Base-by-base conservation (phyloP, 2,797 vertebrate genomes). In the Liasis olivaceus region DNA sequence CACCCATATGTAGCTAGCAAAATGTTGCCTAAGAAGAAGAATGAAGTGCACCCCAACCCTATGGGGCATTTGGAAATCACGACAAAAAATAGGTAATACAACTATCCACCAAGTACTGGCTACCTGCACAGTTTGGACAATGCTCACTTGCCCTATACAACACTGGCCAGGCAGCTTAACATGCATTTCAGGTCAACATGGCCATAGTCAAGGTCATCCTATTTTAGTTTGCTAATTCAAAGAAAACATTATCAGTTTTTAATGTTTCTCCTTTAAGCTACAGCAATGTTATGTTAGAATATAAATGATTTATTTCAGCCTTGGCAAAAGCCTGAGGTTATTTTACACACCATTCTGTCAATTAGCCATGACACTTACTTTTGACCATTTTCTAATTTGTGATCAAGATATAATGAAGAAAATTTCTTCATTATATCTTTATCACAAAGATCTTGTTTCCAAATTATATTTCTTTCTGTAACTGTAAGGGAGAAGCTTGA, bases 401-500 rank as follows among this genome's bases (percentile, higher is more conserved):
- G 96, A 96, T 93, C 94, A 96, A 93, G 69, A 95, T 96, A 96
- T 96, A 97, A 98, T 98, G 98, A 98, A 98, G 98, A 98, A 97
- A 96, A 96, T 96, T 96, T 42, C 42, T 42, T 42, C 42, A 42
- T 42, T 42, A 42, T 42, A 42, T 42, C 42, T 42, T 42, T 42
- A 42, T 42, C 42, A 42, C 42, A 42, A 42, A 42, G 42, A 42
- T 42, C 42, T 42, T 42, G 42, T 98, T 98, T 98, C 98, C 97
- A 96, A 97, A 96, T 98, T 97, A 98, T 98, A 96, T 97, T 98
- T 97, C 97, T 98, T 97, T 98, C 97, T 96, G 97, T 97, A 96
- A 97, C 98, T 98, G 97, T 97, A 97, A 97, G 97, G 97, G 96
- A 2, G 94, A 94, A 96, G 96, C 96, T 92, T 96, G 95, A 95